Conservation (phyloP, 2,888 invertebrate species). For the Perdita meconis region DNA sequence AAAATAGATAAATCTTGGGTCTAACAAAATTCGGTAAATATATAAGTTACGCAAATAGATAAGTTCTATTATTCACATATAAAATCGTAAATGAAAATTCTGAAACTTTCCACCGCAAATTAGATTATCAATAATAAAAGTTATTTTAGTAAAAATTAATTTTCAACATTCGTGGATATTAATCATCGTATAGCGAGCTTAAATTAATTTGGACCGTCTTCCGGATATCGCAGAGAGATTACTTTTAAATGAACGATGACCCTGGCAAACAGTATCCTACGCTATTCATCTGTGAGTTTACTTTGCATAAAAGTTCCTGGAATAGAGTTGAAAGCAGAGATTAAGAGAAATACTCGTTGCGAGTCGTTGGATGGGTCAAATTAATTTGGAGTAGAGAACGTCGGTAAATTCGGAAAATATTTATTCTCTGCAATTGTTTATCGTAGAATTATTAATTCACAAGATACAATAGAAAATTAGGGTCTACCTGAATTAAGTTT, state of each 20-base stretch:
- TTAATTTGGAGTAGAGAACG: constrained; percentile 18
- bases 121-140: too few relatives aligned
- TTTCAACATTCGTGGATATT: constrained; percentile 13
- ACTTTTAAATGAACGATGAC: neutral
- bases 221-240: neutral
- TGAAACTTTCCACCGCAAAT: too few relatives aligned
- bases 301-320: constrained; percentile 18
- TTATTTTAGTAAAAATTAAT: too few relatives aligned
- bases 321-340: neutral
- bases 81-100: too few relatives aligned
- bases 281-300: constrained; percentile 10
- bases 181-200: constrained; percentile 11
- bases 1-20: too few relatives aligned
- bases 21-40: too few relatives aligned
- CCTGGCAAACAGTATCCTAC: neutral
- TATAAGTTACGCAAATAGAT: too few relatives aligned
- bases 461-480: neutral
- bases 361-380: constrained; percentile 11
- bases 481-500: neutral
- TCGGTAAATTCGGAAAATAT: constrained; percentile 10
- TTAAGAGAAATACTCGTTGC: constrained; percentile 4
- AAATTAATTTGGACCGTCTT: constrained; percentile 4
- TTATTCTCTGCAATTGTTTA: constrained; percentile 9
- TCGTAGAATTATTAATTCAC: constrained; percentile 7
- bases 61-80: too few relatives aligned